Evolutionary conservation across 2,797 vertebrate genomes (phyloP), one percentile per base, ranked within the genome.

Genomic region (Siniperca obscura): DNA sequence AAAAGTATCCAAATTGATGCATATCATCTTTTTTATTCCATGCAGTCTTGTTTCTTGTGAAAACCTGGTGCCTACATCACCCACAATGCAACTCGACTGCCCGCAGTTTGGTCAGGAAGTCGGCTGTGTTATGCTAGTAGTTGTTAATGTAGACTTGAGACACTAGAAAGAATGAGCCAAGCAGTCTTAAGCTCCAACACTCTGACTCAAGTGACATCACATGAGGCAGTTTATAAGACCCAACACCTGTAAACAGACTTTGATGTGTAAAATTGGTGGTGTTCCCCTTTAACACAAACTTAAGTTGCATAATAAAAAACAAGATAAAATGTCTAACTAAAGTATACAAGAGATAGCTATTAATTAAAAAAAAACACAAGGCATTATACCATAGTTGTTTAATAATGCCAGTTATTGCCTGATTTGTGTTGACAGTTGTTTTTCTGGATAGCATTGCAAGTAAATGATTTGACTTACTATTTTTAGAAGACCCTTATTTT

Each of bases 391-490:
- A 34, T 5, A 34, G 46, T 53, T 56, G 52, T 68, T 70, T 8
- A 50, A 34, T 44, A 52, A 52, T 22, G 8, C 8, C 50, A 52
- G 48, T 52, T 57, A 61, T 59, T 52, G 25, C 46, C 52, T 80
- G 22, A 34, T 34, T 56, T 75, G 44, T 84, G 42, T 62, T 50
- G 66, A 84, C 66, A 21, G 55, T 27, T 27, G 19, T 48, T 70
- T 68, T 34, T 74, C 44, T 62, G 5, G 34, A 72, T 38, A 21
- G 17, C 30, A 48, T 5, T 62, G 13, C 17, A 25, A 55, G 17
- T 40, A 36, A 30, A 78, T 68, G 0, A 34, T 44, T 70, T 34
- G 21, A 68, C 22, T 38, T 30, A 0, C 0, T 61, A 14, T 25
- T 67, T 40, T 14, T 56, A 38, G 7, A 50, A 30, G 9, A 42